Evolutionary conservation across 2,797 vertebrate genomes (phyloP).

Genomic region (Gambelia wislizenii): DNA sequence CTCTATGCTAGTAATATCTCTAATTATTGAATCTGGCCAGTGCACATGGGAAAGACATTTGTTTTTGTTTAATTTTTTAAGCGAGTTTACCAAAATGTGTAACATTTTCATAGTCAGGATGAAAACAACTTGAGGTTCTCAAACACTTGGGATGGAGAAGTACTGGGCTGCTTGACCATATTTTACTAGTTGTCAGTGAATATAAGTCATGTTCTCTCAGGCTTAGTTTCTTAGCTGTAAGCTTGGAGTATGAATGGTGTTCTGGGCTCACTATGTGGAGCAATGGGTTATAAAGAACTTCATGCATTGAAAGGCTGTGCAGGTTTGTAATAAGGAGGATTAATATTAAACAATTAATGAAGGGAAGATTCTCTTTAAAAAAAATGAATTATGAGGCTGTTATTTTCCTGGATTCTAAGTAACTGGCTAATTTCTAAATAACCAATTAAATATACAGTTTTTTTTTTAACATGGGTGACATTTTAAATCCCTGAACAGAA

Average conservation of each 20-base stretch:
- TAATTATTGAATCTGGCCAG: too few species aligned
- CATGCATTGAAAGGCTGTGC: background rate
- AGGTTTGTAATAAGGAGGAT: background rate
- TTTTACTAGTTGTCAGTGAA: background rate
- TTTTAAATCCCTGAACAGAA: conserved; percentile 1
- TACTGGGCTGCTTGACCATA: background rate
- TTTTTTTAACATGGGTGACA: too few species aligned
- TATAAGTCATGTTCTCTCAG: background rate
- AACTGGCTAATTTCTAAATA: conserved; percentile 33
- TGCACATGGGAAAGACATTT: too few species aligned
- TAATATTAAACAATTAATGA: background rate
- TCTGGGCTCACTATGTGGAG: background rate
- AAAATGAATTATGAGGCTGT: background rate
- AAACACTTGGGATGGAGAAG: too few species aligned
- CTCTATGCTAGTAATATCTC: too few species aligned
- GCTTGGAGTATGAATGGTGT: background rate
- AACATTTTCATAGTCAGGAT: too few species aligned
- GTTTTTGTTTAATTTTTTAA: too few species aligned
- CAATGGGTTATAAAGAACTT: background rate
- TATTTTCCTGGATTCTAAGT: background rate
- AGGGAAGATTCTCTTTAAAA: background rate
- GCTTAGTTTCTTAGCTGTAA: background rate
- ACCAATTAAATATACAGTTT: background rate
- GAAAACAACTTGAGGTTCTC: too few species aligned
- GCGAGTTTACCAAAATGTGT: too few species aligned